These are phyloP conservation scores for Sicus ferrugineus DNA, from an alignment of 2,888 invertebrate genomes.

Conservation along the genomic window DNA sequence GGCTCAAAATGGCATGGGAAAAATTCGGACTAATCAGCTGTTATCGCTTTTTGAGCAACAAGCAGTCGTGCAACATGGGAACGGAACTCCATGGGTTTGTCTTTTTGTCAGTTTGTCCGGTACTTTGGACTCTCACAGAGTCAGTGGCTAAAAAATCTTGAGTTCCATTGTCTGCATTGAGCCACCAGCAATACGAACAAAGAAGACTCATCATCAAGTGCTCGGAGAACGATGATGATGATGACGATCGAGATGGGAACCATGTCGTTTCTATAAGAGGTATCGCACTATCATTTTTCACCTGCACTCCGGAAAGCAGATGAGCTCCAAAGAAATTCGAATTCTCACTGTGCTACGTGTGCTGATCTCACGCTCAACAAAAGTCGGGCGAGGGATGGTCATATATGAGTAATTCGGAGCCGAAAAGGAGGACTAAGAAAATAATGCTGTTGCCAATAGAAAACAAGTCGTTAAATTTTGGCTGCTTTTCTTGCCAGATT, in stretches of 20 bases:
- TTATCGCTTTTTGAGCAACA: constrained; percentile 19
- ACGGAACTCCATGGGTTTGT: constrained; percentile 4
- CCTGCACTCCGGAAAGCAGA: neutral
- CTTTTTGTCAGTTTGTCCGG: neutral
- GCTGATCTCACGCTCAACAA: constrained; percentile 29
- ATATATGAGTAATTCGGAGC: neutral
- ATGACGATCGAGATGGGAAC: constrained; percentile 8
- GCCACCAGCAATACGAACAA: constrained; percentile 35
- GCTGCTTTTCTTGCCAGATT: neutral
- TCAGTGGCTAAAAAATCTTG: constrained; percentile 6
- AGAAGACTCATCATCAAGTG: constrained; percentile 40
- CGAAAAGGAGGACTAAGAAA: neutral
- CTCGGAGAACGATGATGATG: constrained; percentile 22
- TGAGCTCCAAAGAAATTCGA: neutral
- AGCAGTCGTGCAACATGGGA: neutral
- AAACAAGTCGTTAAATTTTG: constrained; percentile 20
- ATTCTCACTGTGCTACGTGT: too few relatives aligned
- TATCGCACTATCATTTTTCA: constrained; percentile 29
- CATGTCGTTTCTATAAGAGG: neutral
- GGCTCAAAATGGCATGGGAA: constrained; percentile 36
- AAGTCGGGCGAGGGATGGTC: neutral
- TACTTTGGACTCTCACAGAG: neutral
- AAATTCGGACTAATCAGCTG: constrained; percentile 41
- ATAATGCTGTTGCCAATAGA: constrained; percentile 5
- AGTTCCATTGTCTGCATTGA: constrained; percentile 22